Conservation (phyloP, 2,888 invertebrate genomes). For the Pammene aurita region DNA sequence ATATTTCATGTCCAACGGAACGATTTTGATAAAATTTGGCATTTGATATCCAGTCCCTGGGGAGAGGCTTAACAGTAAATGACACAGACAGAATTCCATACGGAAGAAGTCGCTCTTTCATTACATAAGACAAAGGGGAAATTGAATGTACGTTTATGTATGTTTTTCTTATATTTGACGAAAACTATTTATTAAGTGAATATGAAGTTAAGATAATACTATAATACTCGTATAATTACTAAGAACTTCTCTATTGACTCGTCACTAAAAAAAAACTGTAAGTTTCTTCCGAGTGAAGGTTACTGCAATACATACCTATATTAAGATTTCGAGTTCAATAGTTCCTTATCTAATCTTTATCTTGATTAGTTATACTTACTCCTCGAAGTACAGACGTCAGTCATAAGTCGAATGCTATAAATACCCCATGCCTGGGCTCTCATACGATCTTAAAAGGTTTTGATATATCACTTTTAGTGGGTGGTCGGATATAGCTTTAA, state of each 20-base stretch:
- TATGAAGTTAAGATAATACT: too few relatives aligned
- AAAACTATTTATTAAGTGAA: too few relatives aligned
- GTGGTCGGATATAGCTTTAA: conserved; percentile 54
- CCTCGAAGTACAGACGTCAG: background rate
- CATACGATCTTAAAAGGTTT: conserved; percentile 49
- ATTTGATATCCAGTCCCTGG: background rate
- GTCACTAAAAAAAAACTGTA: background rate
- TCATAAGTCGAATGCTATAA: conserved; percentile 40
- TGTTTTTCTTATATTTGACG: too few relatives aligned
- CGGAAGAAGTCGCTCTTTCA: too few relatives aligned
- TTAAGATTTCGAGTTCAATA: background rate
- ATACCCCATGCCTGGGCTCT: conserved; percentile 45
- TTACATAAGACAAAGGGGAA: too few relatives aligned
- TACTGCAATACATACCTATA: background rate
- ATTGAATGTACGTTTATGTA: too few relatives aligned
- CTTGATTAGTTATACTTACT: conserved; percentile 10
- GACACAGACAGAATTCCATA: too few relatives aligned
- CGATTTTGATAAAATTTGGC: background rate
- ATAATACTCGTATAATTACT: too few relatives aligned
- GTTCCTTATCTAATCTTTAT: background rate
- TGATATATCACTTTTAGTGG: conserved; percentile 54
- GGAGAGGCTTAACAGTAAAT: too few relatives aligned
- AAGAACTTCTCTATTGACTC: too few relatives aligned
- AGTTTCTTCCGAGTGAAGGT: background rate
- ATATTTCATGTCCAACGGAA: background rate